phyloP scores from a whole-genome alignment of 2,797 vertebrate species.

The Poecilia velifera region DNA sequence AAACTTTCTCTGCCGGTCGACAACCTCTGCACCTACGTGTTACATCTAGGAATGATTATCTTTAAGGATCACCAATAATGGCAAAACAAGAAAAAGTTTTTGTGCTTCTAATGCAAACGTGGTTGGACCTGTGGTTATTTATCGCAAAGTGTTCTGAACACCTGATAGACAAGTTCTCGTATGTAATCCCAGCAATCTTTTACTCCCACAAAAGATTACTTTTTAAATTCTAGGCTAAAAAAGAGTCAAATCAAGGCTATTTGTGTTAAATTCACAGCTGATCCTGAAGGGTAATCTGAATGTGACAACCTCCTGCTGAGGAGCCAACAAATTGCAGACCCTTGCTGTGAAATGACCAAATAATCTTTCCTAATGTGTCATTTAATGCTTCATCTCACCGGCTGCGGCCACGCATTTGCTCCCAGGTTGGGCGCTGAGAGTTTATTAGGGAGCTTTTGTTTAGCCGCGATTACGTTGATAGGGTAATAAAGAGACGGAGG shows the following conservation, averaged over 20 bases:
- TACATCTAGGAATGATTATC: neutral
- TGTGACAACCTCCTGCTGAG: conserved; percentile 34
- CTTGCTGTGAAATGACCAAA: conserved; percentile 53
- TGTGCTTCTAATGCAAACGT: too few relatives aligned
- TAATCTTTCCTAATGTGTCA: conserved; percentile 65
- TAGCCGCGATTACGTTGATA: conserved; percentile 29
- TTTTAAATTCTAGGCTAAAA: neutral
- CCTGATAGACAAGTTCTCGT: neutral
- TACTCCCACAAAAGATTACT: neutral
- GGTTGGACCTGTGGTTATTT: neutral
- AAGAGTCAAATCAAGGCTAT: conserved; percentile 28
- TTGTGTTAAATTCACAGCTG: conserved; percentile 17
- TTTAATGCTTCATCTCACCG: conserved; percentile 47
- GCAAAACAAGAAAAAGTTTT: neutral
- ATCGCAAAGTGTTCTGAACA: neutral
- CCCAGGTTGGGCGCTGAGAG: conserved; percentile 36
- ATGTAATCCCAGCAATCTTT: neutral
- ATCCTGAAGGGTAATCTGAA: conserved; percentile 35
- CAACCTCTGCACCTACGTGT: neutral
- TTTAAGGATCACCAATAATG: neutral
- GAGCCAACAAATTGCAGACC: conserved; percentile 13
- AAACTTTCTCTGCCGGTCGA: neutral
- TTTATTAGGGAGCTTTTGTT: conserved; percentile 53
- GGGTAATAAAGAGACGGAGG: conserved; percentile 41
- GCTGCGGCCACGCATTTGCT: conserved; percentile 32